Evolutionary conservation across 2,797 vertebrate genomes (phyloP), one percentile per base, ranked within the genome.

Genomic region (Vultur gryphus): DNA sequence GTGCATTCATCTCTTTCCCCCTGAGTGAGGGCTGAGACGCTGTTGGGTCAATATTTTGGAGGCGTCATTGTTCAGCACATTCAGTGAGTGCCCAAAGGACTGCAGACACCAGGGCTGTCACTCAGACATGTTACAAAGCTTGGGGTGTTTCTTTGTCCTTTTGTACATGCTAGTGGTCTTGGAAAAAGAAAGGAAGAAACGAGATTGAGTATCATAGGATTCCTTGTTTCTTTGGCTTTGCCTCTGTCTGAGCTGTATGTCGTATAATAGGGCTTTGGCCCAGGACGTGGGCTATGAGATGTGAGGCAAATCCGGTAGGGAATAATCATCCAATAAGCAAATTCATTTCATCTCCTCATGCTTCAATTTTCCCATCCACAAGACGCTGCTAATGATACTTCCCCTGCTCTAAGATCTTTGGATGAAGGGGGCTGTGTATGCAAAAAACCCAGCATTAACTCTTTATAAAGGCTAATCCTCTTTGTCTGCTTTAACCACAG

Each of bases 331-430:
- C 92, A 94, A 95, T 94, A 94, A 95, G 95, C 23, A 95, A 96
- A 96, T 75, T 90, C 93, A 96, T 93, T 96, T 97, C 79, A 97
- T 96, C 96, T 92, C 95, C 92, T 95, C 90, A 95, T 91, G 95
- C 93, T 93, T 95, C 97, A 93, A 55, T 96, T 95, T 92, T 93
- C 61, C 81, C 95, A 95, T 87, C 94, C 89, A 81, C 90, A 95
- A 95, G 95, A 84, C 57, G 7, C 89, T 88, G 72, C 72, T 96
- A 97, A 96, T 96, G 94, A 96, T 79, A 91, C 72, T 94, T 96
- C 43, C 87, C 39, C 54, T 91, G 67, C 64, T 81, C 75, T 91
- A 87, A 95, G 93, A 93, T 92, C 93, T 95, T 91, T 91, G 89
- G 84, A 96, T 92, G 80, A 94, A 82, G 80, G 62, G 70, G 73